phyloP scores from a whole-genome alignment of 2,113 vertebrate species.

The Glareola pratincola region DNA sequence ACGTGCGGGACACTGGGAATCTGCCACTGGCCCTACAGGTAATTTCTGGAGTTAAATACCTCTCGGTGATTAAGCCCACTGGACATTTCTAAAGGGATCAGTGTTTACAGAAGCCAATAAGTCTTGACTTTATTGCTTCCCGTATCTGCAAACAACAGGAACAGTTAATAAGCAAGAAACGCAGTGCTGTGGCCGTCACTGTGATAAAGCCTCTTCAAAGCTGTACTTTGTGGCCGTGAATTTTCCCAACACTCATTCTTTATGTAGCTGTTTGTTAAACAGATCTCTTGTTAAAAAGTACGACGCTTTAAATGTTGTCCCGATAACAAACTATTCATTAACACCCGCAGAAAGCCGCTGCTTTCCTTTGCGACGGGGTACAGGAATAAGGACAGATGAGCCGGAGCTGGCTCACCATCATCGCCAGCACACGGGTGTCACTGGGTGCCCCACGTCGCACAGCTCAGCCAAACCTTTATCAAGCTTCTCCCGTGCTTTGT shows the following conservation, averaged over 20 bases:
- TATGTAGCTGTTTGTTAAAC: background rate
- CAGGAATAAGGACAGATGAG: background rate
- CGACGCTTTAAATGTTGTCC: background rate
- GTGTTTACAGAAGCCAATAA: background rate
- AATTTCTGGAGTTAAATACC: background rate
- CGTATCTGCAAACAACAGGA: background rate
- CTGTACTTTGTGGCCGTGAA: background rate
- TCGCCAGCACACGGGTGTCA: fast-evolving
- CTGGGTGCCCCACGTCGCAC: fast-evolving
- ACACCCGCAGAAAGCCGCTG: background rate
- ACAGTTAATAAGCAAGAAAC: background rate
- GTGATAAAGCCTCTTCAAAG: background rate
- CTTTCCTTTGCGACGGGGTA: fast-evolving
- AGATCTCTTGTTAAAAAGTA: background rate
- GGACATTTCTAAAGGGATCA: fast-evolving
- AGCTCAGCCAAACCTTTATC: background rate
- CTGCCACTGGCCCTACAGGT: too few relatives aligned
- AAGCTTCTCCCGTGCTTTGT: background rate
- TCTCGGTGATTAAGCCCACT: background rate
- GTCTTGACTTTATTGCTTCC: fast-evolving
- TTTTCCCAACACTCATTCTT: background rate
- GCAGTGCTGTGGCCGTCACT: background rate
- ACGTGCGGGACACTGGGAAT: fast-evolving
- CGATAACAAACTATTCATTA: fast-evolving
- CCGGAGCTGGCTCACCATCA: fast-evolving